These are phyloP conservation scores for Rhabdomys dilectus DNA, from an alignment of 2,113 vertebrate species.

Conservation along the genomic window DNA sequence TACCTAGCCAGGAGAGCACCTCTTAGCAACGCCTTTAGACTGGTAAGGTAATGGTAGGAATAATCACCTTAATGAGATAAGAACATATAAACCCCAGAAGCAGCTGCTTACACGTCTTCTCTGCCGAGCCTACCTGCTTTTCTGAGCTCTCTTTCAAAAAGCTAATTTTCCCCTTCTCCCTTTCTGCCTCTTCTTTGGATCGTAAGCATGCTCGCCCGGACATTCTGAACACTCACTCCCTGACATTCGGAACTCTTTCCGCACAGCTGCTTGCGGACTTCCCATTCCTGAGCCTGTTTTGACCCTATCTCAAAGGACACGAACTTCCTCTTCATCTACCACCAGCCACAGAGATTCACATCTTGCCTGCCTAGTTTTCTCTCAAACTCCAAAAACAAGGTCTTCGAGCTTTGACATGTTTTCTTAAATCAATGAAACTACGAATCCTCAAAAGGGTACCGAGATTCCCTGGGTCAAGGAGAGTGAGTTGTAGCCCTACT, in stretches of 20 bases:
- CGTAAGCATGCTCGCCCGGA: not conserved
- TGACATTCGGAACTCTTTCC: not conserved
- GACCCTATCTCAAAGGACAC: not conserved
- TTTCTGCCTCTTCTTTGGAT: too few species aligned
- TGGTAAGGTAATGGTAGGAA: not conserved
- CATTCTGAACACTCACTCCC: not conserved
- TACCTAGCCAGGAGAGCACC: not conserved
- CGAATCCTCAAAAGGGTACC: not conserved
- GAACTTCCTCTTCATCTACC: not conserved
- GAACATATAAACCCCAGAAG: not conserved
- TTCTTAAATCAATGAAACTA: not conserved
- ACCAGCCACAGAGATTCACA: not conserved
- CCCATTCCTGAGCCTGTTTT: not conserved
- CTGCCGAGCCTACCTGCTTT: not conserved
- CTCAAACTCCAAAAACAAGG: not conserved
- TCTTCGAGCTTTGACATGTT: not conserved
- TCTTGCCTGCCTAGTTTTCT: not conserved
- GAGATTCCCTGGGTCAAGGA: not conserved
- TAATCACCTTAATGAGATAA: not conserved
- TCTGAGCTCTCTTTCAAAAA: not conserved
- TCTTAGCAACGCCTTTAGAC: not conserved
- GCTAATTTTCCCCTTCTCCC: not conserved
- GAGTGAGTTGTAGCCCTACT: not conserved
- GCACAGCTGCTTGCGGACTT: not conserved
- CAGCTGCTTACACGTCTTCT: not conserved